Base-by-base conservation (phyloP, 2,888 invertebrate genomes). In the Anorthoa munda region DNA sequence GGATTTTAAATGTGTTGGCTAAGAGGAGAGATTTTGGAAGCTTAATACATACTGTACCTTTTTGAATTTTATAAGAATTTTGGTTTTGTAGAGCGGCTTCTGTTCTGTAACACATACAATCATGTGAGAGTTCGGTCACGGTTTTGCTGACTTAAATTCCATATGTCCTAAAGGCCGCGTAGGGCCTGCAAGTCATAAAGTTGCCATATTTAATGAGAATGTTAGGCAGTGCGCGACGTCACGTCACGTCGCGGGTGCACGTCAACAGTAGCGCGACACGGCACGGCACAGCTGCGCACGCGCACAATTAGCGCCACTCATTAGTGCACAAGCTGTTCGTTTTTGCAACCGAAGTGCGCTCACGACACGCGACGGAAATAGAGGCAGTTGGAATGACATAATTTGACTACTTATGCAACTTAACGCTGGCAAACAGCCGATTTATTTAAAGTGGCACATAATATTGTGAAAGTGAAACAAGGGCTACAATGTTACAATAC, bases 361-460 rank as follows among this genome's bases (percentile, higher is more conserved):
- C 51, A 9, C n/a, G 51, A 51, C 53, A 13, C 21, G 31, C 31
- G 50, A 66, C 66, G 46, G 46, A 51, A 72, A 63, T 68, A 79
- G 55, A 45, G 15, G 53, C 46, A 21, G 21, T 21, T 56, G 53
- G 46, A 53, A 68, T 65, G 0, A 55, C 45, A 53, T 66, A 39
- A 75, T 68, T 68, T 72, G 1, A 55, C 55, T n/a, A 68, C 58
- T 46, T 53, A 59, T 59, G 75, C 56, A 61, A 51, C 45, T 18
- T 31, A 53, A 13, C 45, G n/a, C 21, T 17, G 46, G 31, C n/a
- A 23, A 39, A 11, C 23, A 26, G 53, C 5, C 48, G 45, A 59
- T 61, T 55, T 23, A 39, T 71, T 72, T 23, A 61, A 55, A 45
- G 17, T 63, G 15, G 23, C 15, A 7, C 50, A 15, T 13, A 50